Evolutionary conservation across 2,888 invertebrate genomes (phyloP), one percentile per base, ranked within the genome.

Genomic region (Drosophila longiperda): DNA sequence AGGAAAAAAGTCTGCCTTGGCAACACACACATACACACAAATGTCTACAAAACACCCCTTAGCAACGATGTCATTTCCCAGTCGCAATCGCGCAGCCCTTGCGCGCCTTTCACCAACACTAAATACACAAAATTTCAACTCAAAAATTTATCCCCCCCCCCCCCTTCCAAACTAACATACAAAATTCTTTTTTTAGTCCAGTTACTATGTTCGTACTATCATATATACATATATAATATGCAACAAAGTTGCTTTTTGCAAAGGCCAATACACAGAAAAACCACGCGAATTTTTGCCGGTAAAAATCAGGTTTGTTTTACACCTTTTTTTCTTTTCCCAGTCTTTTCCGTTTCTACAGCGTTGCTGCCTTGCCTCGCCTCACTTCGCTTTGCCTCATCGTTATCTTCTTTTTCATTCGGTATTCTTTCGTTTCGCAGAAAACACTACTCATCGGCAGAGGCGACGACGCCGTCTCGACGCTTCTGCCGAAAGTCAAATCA

Each of bases 271-370:
- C 61, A 73, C 76, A 65, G 65, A 65, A 59, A 87, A 80, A 89
- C 85, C 85, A 89, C 83, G 85, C 87, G 83, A 90, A 89, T 77
- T 82, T 83, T 90, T 88, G 85, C 90, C 90, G 89, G 90, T 87
- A 88, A 90, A 89, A 88, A 88, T 83, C 84, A 84, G 88, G 89
- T 90, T 90, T 89, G 86, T 84, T 90, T 90, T 80, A 87, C 78
- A 78, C 87, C 78, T 79, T 89, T 76, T 73, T 70, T 69, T 82
- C 71, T 60, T 66, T 69, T 66, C 69, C 62, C 60, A 69, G 73
- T 80, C 83, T 74, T 78, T 71, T 70, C 61, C 66, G 67, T 75
- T 84, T 74, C 77, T 72, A 61, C 57, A 74, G 54, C 54, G 29
- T 42, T 29, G 48, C 61, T 64, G 75, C 63, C 78, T 75, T 75